These are phyloP conservation scores for Nipponacmea schrenckii DNA, from an alignment of 2,888 invertebrate species.

Conservation along the genomic window DNA sequence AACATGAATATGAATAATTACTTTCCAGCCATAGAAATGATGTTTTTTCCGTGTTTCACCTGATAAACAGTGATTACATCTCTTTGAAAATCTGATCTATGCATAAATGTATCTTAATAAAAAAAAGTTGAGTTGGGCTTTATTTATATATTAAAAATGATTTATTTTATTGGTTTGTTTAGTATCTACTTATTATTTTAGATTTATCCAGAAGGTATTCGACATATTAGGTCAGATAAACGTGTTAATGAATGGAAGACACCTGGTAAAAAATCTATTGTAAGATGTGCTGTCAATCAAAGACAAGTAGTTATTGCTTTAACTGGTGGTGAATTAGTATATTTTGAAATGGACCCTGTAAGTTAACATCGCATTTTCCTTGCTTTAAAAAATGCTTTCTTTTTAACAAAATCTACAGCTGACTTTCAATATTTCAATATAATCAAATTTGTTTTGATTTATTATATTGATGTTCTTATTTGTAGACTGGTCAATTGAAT, in stretches of 20 bases:
- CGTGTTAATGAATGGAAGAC: slow-evolving; percentile 99
- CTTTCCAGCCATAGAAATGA: slow-evolving; percentile 24
- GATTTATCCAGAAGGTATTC: slow-evolving; percentile 97
- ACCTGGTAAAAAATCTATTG: slow-evolving; percentile 95
- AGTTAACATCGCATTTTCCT: slow-evolving; percentile 68
- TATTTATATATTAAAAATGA: too few relatives aligned
- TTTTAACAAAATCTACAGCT: too few relatives aligned
- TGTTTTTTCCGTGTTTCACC: slow-evolving; percentile 44
- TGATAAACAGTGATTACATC: slow-evolving; percentile 38
- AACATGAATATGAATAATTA: too few relatives aligned
- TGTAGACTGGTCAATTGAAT: slow-evolving; percentile 93
- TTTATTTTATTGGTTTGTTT: not conserved
- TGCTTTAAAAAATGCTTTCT: not conserved
- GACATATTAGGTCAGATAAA: slow-evolving; percentile 97
- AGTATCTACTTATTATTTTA: slow-evolving; percentile 56
- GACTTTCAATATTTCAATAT: too few relatives aligned
- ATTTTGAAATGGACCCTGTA: slow-evolving; percentile 99
- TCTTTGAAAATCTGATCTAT: slow-evolving; percentile 7
- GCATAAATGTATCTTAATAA: too few relatives aligned
- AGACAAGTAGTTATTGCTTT: slow-evolving; percentile 98
- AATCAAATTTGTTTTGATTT: too few relatives aligned
- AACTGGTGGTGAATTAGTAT: slow-evolving; percentile 96
- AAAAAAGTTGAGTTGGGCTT: too few relatives aligned
- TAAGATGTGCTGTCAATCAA: slow-evolving; percentile 97
- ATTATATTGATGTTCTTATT: slow-evolving; percentile 24